Conservation (phyloP, 2,888 invertebrate species). For the Chrysolina americana region DNA sequence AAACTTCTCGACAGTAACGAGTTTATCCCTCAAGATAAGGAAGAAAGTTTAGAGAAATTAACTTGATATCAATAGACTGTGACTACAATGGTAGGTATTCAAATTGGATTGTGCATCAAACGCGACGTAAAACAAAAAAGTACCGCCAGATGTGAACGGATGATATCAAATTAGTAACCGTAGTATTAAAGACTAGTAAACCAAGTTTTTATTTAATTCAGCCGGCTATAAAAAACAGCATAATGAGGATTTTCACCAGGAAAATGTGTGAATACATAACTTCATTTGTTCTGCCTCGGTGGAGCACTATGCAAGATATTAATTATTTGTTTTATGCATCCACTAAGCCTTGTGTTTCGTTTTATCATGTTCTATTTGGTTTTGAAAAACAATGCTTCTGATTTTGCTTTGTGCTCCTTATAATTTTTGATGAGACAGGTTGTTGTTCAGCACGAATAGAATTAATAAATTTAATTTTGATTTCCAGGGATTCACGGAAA, state of each 20-base stretch:
- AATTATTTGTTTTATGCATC: constrained; percentile 13
- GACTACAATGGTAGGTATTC: background rate
- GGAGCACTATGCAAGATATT: constrained; percentile 14
- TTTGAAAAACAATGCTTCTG: background rate
- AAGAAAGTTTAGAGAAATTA: background rate
- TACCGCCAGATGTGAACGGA: constrained; percentile 1
- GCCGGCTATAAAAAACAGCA: constrained; percentile 9
- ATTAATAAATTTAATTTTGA: background rate
- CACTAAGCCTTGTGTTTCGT: background rate
- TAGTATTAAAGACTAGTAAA: background rate
- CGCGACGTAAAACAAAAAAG: background rate
- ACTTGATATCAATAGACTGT: constrained; percentile 12
- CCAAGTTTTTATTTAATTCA: constrained; percentile 10
- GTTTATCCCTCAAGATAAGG: background rate
- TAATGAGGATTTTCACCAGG: constrained; percentile 21
- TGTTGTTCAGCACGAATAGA: background rate
- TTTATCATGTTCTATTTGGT: background rate
- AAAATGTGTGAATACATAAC: constrained; percentile 19
- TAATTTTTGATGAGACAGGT: background rate
- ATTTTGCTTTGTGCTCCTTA: background rate
- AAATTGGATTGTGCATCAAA: background rate
- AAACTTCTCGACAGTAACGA: constrained; percentile 7
- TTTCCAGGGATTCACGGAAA: background rate
- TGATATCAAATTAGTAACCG: constrained; percentile 13
- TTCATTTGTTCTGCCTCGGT: constrained; percentile 19